Conservation (phyloP, 2,888 invertebrate genomes). For the Cyclophora albipunctata region DNA sequence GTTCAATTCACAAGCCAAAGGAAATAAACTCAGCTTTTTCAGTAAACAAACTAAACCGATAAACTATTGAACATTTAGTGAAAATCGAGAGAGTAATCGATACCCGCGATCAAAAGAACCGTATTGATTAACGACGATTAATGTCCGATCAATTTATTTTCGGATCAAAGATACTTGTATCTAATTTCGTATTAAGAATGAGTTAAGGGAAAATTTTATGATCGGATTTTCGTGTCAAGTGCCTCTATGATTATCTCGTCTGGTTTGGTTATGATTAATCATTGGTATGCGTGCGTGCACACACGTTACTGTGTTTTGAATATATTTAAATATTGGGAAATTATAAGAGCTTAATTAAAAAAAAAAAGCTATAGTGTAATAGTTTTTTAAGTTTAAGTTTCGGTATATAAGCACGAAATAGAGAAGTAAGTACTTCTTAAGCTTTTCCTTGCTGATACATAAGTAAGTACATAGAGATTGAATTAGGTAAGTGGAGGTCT, state of each 20-base stretch:
- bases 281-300: background rate
- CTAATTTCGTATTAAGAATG: slow-evolving; percentile 13
- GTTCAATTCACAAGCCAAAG: no score
- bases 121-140: slow-evolving; percentile 42
- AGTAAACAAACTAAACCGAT: background rate
- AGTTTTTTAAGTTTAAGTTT: no score
- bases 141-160: slow-evolving; percentile 36
- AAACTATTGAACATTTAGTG: background rate
- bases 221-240: slow-evolving; percentile 19
- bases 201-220: slow-evolving; percentile 7
- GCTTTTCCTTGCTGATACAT: no score
- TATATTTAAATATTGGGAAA: no score
- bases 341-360: no score
- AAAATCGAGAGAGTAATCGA: slow-evolving; percentile 25
- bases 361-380: no score
- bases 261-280: no score
- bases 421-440: no score
- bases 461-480: no score
- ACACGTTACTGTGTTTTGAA: no score
- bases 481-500: no score
- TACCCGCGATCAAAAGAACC: slow-evolving; percentile 42
- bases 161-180: slow-evolving; percentile 43
- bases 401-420: no score
- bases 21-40: background rate
- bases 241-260: slow-evolving; percentile 3